Evolutionary conservation across 1,140 invertebrate species (phyloP).

Genomic region (Campodea augens): DNA sequence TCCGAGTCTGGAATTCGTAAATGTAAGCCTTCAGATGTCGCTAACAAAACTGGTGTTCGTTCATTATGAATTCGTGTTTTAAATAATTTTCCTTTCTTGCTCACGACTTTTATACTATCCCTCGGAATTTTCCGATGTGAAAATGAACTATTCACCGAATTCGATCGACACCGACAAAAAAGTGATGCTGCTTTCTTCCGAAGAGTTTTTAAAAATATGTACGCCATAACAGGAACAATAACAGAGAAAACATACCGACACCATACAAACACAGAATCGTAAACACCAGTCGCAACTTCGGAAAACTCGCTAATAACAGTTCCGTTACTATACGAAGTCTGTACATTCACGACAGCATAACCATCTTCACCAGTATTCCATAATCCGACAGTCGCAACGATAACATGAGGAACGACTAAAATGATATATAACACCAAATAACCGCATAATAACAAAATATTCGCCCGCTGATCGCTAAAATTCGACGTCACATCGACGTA

Average conservation of each 20-base stretch:
- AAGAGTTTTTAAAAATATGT: slow-evolving; percentile 12
- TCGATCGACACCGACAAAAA: slow-evolving; percentile 10
- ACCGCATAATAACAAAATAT: no score
- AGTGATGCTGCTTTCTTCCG: slow-evolving; percentile 10
- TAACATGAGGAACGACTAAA: no score
- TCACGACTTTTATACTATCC: slow-evolving; percentile 1
- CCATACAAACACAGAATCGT: slow-evolving; percentile 13
- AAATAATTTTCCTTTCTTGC: slow-evolving; percentile 4
- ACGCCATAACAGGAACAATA: slow-evolving; percentile 7
- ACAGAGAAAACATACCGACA: slow-evolving; percentile 9
- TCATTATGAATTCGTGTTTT: slow-evolving; percentile 6
- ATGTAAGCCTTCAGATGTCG: slow-evolving; percentile 14
- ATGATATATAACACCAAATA: no score
- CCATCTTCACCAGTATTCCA: no score
- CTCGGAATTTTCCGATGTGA: neutral
- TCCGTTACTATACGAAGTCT: no score
- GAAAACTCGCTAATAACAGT: no score
- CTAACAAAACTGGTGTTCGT: slow-evolving; percentile 14
- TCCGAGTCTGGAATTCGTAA: slow-evolving; percentile 1
- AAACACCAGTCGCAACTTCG: slow-evolving; percentile 4
- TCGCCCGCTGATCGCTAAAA: no score
- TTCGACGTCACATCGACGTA: no score
- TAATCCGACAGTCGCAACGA: no score
- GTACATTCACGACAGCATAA: no score
- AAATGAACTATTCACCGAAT: neutral